Conservation (phyloP, 2,888 invertebrate species). For the Lasiommata megera region DNA sequence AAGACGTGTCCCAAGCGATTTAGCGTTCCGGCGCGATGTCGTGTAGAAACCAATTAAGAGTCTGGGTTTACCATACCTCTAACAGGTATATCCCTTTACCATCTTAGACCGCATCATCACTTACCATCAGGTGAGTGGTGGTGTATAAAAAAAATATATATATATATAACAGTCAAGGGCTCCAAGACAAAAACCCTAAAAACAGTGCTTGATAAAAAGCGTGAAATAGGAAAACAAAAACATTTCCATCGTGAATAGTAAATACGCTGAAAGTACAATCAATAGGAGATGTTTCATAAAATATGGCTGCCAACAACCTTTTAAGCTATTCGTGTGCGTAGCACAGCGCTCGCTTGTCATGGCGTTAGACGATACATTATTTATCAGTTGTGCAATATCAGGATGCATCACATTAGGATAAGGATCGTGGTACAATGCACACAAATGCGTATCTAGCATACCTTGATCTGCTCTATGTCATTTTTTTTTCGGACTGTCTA, state of each 20-base stretch:
- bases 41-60: no score
- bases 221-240: constrained; percentile 19
- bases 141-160: no score
- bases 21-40: no score
- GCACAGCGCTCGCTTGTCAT: constrained; percentile 38
- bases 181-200: no score
- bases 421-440: constrained; percentile 9
- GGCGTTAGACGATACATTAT: constrained; percentile 38
- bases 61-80: no score
- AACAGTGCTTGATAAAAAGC: not conserved
- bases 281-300: constrained; percentile 34
- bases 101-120: no score
- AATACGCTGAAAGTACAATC: constrained; percentile 33
- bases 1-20: no score
- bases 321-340: constrained; percentile 47
- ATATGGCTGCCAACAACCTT: constrained; percentile 46
- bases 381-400: constrained; percentile 38
- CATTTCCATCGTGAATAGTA: constrained; percentile 22
- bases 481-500: no score
- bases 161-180: no score
- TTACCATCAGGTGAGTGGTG: no score
- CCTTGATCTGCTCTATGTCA: not conserved
- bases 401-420: constrained; percentile 25
- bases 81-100: no score
- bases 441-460: not conserved